Evolutionary conservation across 2,113 vertebrate species (phyloP).

Genomic region (Pituophis catenifer): DNA sequence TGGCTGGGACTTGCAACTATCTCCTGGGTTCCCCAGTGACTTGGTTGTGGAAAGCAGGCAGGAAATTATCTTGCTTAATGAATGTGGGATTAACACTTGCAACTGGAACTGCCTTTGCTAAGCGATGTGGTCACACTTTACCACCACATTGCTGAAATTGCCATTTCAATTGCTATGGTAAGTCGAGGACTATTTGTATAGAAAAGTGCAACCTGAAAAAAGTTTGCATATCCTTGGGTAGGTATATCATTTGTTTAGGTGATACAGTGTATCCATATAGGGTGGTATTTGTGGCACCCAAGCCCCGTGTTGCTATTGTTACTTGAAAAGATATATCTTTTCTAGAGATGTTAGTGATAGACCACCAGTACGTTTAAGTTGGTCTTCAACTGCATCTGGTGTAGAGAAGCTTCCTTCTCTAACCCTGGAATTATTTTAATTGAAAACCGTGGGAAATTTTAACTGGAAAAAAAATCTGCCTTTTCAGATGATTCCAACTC

Average conservation of each 20-base stretch:
- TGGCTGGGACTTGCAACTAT: neutral
- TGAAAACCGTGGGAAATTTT: constrained; percentile 5
- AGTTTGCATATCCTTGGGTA: too few relatives aligned
- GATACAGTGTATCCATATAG: neutral
- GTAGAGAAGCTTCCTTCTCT: neutral
- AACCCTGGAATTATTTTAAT: constrained; percentile 18
- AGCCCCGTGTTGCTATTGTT: neutral
- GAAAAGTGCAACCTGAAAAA: too few relatives aligned
- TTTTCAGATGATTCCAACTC: constrained; percentile 11
- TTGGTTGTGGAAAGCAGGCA: neutral
- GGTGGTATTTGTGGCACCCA: neutral
- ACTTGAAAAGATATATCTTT: neutral
- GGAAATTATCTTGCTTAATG: neutral
- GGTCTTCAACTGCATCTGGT: neutral
- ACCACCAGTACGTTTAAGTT: neutral
- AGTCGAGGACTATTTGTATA: too few relatives aligned
- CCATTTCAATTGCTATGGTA: neutral
- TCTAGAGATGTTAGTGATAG: neutral
- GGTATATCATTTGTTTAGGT: too few relatives aligned
- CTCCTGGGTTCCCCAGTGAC: neutral
- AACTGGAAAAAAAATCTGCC: constrained; percentile 23
- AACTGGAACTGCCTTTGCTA: neutral
- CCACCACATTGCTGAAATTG: neutral
- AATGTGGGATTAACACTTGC: neutral
- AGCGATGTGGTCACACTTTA: neutral